Conservation (phyloP, 2,113 vertebrate species). For the Vimba vimba region DNA sequence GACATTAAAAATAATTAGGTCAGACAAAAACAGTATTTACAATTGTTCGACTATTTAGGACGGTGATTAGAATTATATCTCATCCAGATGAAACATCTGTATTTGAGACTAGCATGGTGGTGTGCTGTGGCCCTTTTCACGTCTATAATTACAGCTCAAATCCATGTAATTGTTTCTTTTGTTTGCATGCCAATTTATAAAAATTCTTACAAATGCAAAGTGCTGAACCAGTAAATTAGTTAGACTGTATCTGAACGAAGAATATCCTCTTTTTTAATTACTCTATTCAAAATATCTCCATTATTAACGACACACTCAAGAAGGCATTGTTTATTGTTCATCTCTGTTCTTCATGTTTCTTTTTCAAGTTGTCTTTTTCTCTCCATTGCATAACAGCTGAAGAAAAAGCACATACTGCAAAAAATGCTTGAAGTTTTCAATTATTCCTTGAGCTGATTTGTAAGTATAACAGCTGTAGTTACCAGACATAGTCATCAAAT, state of each 20-base stretch:
- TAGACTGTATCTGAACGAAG: constrained; percentile 29
- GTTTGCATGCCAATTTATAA: constrained; percentile 41
- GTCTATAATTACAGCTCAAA: constrained; percentile 45
- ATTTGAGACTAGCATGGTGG: constrained; percentile 19
- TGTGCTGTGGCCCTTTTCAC: constrained; percentile 20
- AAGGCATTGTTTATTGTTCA: constrained; percentile 27
- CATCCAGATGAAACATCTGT: constrained; percentile 25
- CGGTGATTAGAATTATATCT: constrained; percentile 23
- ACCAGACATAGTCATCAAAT: constrained; percentile 50
- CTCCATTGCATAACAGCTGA: constrained; percentile 15
- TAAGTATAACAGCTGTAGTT: constrained; percentile 45
- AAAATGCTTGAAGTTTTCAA: background rate
- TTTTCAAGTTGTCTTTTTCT: constrained; percentile 4
- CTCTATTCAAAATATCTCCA: constrained; percentile 13
- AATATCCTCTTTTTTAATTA: constrained; percentile 24
- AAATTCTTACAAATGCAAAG: constrained; percentile 29
- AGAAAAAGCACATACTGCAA: background rate
- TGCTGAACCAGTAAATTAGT: constrained; percentile 29
- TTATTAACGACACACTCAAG: constrained; percentile 1
- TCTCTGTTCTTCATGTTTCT: background rate
- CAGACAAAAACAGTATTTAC: constrained; percentile 12
- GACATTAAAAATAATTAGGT: constrained; percentile 30
- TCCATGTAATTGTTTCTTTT: constrained; percentile 51
- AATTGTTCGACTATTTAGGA: constrained; percentile 39
- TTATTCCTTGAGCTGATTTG: constrained; percentile 18